A percentile compares a stretch with the other conserved stretches of the same genome.
Conservation (phyloP, 2,113 vertebrate species). For the Spheniscus mendiculus region DNA sequence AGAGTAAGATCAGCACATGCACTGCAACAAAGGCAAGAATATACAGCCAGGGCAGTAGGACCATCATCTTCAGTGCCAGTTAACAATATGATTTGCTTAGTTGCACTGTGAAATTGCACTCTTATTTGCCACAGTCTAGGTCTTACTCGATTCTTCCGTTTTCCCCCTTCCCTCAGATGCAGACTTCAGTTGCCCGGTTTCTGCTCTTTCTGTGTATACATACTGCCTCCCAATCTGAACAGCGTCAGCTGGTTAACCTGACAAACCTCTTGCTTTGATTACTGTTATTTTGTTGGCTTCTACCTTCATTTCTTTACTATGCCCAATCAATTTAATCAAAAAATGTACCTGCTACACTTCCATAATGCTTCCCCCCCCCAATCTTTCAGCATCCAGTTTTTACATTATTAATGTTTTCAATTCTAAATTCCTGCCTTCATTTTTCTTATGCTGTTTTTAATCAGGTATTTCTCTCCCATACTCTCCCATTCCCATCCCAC, state of each 20-base stretch:
- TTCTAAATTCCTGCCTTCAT: background rate
- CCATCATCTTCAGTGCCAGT: background rate
- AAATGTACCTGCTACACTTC: background rate
- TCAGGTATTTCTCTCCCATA: background rate
- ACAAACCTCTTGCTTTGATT: background rate
- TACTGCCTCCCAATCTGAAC: background rate
- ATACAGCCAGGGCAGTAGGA: background rate
- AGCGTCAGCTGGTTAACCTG: background rate
- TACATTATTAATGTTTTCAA: background rate
- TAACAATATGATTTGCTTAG: background rate
- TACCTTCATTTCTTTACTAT: background rate
- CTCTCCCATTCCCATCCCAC: background rate
- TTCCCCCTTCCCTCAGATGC: background rate
- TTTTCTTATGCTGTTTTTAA: background rate
- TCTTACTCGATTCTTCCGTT: background rate
- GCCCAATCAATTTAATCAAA: background rate
- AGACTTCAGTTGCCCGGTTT: background rate
- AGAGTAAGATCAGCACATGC: background rate
- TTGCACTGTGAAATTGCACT: background rate
- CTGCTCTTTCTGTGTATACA: background rate
- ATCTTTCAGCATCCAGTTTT: background rate
- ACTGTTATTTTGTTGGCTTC: background rate
- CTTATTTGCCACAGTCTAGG: background rate
- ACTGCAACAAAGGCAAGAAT: background rate
- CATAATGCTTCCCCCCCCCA: accelerated